Evolutionary conservation across 2,113 vertebrate genomes (phyloP), one percentile per base, ranked within the genome.

Genomic region (Thunnus thynnus): DNA sequence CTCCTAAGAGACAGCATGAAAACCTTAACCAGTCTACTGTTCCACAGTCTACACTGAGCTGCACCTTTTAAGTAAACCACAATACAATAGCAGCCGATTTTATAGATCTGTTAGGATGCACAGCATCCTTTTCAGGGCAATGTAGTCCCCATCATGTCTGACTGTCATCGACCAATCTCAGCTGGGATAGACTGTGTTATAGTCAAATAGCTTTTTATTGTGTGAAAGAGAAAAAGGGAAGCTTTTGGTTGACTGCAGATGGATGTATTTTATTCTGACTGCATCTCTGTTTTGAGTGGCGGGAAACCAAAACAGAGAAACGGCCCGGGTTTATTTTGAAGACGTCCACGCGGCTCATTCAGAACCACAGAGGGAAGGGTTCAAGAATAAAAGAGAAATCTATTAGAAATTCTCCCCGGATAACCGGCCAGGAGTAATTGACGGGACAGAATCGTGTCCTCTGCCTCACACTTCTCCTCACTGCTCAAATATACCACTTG

Each of bases 181-280:
- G 74, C 51, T 52, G 18, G 72, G 66, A 41, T 13, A 25, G n/a
- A 72, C 52, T 13, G 60, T 56, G 77, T 48, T 72, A 56, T 46
- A 30, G 62, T 80, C 70, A 78, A 86, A 78, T 80, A 44, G 63
- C 11, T 70, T 78, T 83, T 76, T 56, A 57, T 48, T 81, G 63
- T 73, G 27, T 44, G 48, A 13, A 47, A 68, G 41, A 71, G 0
- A 41, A 7, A 76, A 13, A 47, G n/a, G 55, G 47, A 55, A 41
- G 12, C 62, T 55, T 81, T 54, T 56, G 72, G n/a, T 76, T 60
- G 54, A 76, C 73, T 66, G 61, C 51, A 14, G 56, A 2, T 76
- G 3, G 13, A 48, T 57, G 22, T 50, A 11, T 63, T 78, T 72
- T 61, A 84, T 68, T 81, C 63, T 62, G 79, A 67, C 16, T 18